These are phyloP conservation scores for Axinella damicornis DNA, from an alignment of 37 sponge, comb jelly and placozoan genomes.

Conservation along the genomic window DNA sequence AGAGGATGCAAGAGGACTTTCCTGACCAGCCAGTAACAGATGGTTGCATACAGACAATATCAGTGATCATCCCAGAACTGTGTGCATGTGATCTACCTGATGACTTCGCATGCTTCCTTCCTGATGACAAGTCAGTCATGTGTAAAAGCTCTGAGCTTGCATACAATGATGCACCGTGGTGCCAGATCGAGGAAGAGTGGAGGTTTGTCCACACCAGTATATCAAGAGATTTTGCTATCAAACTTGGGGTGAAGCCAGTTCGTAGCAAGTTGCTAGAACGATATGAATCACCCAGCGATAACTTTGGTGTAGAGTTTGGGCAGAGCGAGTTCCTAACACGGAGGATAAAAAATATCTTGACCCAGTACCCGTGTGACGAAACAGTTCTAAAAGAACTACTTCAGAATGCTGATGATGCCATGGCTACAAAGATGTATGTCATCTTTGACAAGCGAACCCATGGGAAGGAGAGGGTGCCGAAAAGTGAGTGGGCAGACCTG, in stretches of 20 bases:
- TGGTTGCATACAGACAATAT: not conserved
- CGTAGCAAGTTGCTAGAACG: constrained; percentile 32
- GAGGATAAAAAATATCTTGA: constrained; percentile 48
- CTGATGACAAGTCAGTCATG: constrained; percentile 20
- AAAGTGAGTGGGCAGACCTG: constrained; percentile 52
- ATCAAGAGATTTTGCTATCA: constrained; percentile 12
- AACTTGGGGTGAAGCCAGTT: constrained; percentile 46
- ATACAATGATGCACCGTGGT: constrained; percentile 58
- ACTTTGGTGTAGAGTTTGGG: constrained; percentile 43
- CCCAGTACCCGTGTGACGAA: constrained; percentile 43
- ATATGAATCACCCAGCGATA: not conserved
- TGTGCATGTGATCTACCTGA: not conserved
- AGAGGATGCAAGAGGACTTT: not conserved
- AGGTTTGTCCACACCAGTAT: not conserved
- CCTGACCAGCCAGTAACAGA: not conserved
- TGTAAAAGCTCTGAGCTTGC: not conserved
- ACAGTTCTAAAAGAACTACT: constrained; percentile 60
- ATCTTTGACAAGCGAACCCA: constrained; percentile 53
- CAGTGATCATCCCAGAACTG: not conserved
- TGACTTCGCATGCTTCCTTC: constrained; percentile 3
- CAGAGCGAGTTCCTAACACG: constrained; percentile 51
- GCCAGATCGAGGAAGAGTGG: not conserved
- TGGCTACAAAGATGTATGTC: constrained; percentile 42
- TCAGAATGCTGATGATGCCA: constrained; percentile 74
- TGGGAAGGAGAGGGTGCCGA: constrained; percentile 2